Percentiles rank a stretch among this genome's conserved stretches.
Conservation (phyloP, 2,797 vertebrate genomes). For the Thaleichthys pacificus region DNA sequence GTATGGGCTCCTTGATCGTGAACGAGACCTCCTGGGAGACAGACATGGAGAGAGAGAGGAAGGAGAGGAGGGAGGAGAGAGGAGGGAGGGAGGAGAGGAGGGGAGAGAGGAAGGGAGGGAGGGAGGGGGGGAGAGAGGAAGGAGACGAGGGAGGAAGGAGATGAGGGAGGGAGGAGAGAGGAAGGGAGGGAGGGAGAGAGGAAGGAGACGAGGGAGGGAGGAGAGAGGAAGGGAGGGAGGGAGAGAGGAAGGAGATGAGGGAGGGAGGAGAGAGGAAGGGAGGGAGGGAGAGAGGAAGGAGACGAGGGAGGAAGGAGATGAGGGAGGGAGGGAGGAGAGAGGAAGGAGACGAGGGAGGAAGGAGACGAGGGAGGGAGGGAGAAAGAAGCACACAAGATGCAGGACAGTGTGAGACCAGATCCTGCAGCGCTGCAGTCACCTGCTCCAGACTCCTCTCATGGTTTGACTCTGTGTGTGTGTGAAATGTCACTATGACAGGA, state of each 20-base stretch:
- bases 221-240: background rate
- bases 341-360: background rate
- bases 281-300: background rate
- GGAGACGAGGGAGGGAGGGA: background rate
- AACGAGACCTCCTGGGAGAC: conserved; percentile 73
- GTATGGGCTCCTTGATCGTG: conserved; percentile 81
- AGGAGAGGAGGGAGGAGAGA: background rate
- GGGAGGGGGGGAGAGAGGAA: background rate
- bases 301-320: no score
- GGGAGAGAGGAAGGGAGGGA: background rate
- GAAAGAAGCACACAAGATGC: background rate
- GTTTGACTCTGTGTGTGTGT: background rate
- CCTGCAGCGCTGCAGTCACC: background rate
- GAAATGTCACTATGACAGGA: background rate
- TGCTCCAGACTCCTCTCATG: background rate
- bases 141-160: background rate
- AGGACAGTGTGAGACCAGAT: background rate
- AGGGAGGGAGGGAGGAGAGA: background rate
- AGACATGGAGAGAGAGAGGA: background rate
- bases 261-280: background rate
- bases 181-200: background rate
- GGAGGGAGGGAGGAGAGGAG: background rate
- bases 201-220: background rate
- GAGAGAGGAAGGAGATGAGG: background rate
- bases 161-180: no score